Conservation (phyloP, 2,113 vertebrate species). For the Triplophysa siluroides region DNA sequence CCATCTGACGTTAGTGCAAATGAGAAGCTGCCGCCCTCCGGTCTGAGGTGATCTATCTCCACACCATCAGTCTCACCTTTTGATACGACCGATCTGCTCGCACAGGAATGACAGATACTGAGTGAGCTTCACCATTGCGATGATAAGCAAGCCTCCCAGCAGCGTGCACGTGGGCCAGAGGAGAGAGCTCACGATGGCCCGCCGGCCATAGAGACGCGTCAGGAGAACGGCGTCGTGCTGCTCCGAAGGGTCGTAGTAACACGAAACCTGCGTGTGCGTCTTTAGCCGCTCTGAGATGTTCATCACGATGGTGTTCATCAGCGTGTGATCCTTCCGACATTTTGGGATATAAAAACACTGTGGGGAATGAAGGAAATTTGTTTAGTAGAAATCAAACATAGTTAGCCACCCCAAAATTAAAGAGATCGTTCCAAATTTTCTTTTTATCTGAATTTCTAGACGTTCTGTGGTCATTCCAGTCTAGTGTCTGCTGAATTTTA, state of each 20-base stretch:
- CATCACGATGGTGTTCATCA: constrained; percentile 77
- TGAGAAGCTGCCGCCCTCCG: not conserved
- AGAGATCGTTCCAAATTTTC: too few relatives aligned
- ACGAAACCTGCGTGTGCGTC: constrained; percentile 82
- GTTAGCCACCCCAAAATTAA: too few relatives aligned
- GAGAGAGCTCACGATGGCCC: constrained; percentile 84
- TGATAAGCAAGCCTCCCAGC: constrained; percentile 82
- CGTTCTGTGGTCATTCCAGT: too few relatives aligned
- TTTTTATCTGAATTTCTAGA: too few relatives aligned
- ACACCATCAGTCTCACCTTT: constrained; percentile 74
- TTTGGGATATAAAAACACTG: constrained; percentile 93
- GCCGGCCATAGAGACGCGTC: constrained; percentile 85
- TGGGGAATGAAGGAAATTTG: not conserved
- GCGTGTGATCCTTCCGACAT: constrained; percentile 84
- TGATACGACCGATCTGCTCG: constrained; percentile 84
- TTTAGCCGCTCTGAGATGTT: constrained; percentile 87
- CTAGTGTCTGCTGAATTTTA: too few relatives aligned
- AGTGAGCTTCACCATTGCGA: constrained; percentile 94
- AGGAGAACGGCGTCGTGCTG: constrained; percentile 83
- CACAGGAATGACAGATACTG: constrained; percentile 92
- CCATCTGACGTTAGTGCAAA: not conserved
- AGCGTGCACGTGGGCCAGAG: constrained; percentile 92
- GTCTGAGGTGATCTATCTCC: not conserved
- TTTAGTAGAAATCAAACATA: not conserved
- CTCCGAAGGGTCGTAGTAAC: constrained; percentile 83